These are phyloP conservation scores for Trididemnum clinides DNA, from an alignment of 23 tunicate species.

Conservation along the genomic window DNA sequence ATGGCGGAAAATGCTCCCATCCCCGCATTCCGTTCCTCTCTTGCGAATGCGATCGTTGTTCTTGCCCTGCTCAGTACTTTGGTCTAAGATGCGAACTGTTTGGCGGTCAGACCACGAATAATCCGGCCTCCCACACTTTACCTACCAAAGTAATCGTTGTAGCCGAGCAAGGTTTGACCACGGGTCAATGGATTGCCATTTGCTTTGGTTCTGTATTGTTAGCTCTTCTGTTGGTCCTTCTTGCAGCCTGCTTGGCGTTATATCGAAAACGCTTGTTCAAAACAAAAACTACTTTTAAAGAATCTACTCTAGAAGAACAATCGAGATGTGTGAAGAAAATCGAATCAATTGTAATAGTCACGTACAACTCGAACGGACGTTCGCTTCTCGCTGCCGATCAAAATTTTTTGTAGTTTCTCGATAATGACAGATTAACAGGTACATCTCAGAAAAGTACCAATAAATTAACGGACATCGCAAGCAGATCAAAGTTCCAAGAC, in stretches of 20 bases:
- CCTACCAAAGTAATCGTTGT: slow-evolving; percentile 1
- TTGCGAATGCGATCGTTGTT: slow-evolving; percentile 60
- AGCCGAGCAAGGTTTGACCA: neutral
- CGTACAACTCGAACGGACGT: neutral
- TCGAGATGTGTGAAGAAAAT: neutral
- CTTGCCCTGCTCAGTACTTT: slow-evolving; percentile 30
- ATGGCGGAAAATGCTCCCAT: slow-evolving; percentile 59
- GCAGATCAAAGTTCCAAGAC: too few relatives aligned
- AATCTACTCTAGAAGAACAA: too few relatives aligned
- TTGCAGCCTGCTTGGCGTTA: slow-evolving; percentile 34
- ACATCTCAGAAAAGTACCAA: too few relatives aligned
- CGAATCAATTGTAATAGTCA: neutral
- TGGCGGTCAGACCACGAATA: neutral
- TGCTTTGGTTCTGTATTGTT: slow-evolving; percentile 55
- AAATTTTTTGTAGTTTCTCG: too few relatives aligned
- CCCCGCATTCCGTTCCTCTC: neutral
- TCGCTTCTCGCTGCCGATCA: too few relatives aligned
- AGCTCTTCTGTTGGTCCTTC: slow-evolving; percentile 12
- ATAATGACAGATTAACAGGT: too few relatives aligned
- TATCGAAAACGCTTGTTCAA: slow-evolving; percentile 14
- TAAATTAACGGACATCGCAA: too few relatives aligned
- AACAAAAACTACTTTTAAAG: too few relatives aligned
- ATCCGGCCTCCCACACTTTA: neutral
- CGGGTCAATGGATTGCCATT: slow-evolving; percentile 60
- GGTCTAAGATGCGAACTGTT: slow-evolving; percentile 36